phyloP scores from a whole-genome alignment of 2,888 invertebrate genomes.

The Drosophila hawaiiensis region DNA sequence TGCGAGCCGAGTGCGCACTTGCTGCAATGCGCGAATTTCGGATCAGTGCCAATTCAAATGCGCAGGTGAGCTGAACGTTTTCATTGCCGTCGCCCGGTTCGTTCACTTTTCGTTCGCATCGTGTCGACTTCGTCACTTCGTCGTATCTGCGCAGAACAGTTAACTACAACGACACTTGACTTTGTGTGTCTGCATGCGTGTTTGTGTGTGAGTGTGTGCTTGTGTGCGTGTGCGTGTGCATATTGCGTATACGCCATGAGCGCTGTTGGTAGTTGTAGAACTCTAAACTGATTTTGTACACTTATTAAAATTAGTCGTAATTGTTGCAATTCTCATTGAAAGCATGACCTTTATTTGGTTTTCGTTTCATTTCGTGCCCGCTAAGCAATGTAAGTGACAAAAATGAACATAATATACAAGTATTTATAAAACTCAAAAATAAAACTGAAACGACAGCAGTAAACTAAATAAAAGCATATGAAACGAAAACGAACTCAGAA shows the following conservation, averaged over 20 bases:
- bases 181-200: background rate
- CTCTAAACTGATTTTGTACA: slow-evolving; percentile 30
- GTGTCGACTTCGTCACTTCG: slow-evolving; percentile 17
- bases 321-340: slow-evolving; percentile 19
- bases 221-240: background rate
- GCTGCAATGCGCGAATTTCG: slow-evolving; percentile 68
- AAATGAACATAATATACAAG: slow-evolving; percentile 42
- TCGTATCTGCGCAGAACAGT: slow-evolving; percentile 51
- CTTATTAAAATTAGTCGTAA: slow-evolving; percentile 5
- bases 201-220: background rate
- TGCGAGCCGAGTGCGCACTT: slow-evolving; percentile 34
- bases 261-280: slow-evolving; percentile 43
- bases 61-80: slow-evolving; percentile 78
- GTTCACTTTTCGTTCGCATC: slow-evolving; percentile 13
- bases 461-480: slow-evolving; percentile 6
- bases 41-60: slow-evolving; percentile 77
- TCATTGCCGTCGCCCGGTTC: slow-evolving; percentile 26
- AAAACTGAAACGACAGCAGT: slow-evolving; percentile 21
- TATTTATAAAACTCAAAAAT: slow-evolving; percentile 24
- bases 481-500: slow-evolving; percentile 51
- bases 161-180: slow-evolving; percentile 24
- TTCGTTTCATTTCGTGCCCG: slow-evolving; percentile 13
- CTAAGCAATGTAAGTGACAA: slow-evolving; percentile 64
- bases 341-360: slow-evolving; percentile 37
- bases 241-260: slow-evolving; percentile 71